phyloP scores from a whole-genome alignment of 2,113 vertebrate species.

The Prochilodus magdalenae region DNA sequence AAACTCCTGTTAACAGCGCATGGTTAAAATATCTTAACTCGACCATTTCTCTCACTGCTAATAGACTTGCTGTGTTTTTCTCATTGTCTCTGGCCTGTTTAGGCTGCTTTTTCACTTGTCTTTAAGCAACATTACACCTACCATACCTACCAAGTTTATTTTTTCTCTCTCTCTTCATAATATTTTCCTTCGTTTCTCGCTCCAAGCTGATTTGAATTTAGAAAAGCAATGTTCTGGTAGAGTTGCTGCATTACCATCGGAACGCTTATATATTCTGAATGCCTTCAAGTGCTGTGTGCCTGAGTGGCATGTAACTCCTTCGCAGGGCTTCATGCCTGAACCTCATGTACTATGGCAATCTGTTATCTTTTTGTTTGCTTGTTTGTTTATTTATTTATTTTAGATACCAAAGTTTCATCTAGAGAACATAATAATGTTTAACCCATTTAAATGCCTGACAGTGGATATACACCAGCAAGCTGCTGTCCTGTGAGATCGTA shows the following conservation, averaged over 20 bases:
- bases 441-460: conserved; percentile 43
- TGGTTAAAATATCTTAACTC: conserved; percentile 11
- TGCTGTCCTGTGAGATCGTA: conserved; percentile 4
- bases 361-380: background rate
- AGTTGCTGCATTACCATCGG: conserved; percentile 3
- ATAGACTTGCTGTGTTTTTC: conserved; percentile 4
- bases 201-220: conserved; percentile 19
- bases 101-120: background rate
- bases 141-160: background rate
- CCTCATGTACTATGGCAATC: conserved; percentile 3
- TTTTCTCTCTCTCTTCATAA: background rate
- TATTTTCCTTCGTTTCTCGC: background rate
- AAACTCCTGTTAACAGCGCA: conserved; percentile 24
- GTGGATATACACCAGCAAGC: conserved; percentile 19
- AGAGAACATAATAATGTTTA: conserved; percentile 24
- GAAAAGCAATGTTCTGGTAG: background rate
- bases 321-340: background rate
- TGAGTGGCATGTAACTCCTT: background rate
- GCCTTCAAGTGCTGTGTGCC: background rate
- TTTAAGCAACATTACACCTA: conserved; percentile 10
- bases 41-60: conserved; percentile 15
- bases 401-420: background rate
- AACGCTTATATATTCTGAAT: conserved; percentile 19
- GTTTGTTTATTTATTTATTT: background rate
- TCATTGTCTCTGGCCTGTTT: background rate